Percentiles rank a stretch among this genome's conserved stretches.
Conservation (phyloP, 2,888 invertebrate species). For the Ochropleura leucogaster region DNA sequence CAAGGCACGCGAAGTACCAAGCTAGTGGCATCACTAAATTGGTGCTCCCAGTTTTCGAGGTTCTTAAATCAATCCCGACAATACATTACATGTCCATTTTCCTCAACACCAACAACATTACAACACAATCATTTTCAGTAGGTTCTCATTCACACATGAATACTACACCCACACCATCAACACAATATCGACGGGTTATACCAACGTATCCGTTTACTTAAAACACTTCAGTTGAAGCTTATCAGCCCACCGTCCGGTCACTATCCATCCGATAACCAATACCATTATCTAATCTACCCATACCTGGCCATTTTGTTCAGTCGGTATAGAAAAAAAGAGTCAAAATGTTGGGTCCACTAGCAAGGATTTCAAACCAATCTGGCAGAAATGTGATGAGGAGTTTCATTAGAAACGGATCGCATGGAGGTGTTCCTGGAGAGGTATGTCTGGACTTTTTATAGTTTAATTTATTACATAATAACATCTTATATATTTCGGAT, state of each 20-base stretch:
- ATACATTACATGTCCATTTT: slow-evolving; percentile 5
- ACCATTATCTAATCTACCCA: slow-evolving; percentile 80
- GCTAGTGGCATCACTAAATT: too few species aligned
- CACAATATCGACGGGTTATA: slow-evolving; percentile 56
- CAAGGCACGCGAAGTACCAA: too few species aligned
- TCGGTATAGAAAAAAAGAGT: slow-evolving; percentile 49
- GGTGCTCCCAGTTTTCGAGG: background rate
- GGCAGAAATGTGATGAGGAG: slow-evolving; percentile 83
- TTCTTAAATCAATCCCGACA: slow-evolving; percentile 10
- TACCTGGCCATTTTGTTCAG: slow-evolving; percentile 66
- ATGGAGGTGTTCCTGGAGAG: slow-evolving; percentile 85
- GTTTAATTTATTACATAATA: slow-evolving; percentile 76
- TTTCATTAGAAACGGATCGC: slow-evolving; percentile 82
- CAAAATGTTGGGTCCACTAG: slow-evolving; percentile 85
- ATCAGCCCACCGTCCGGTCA: slow-evolving; percentile 57
- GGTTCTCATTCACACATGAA: background rate
- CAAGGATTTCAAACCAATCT: slow-evolving; percentile 80
- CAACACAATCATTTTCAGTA: slow-evolving; percentile 41
- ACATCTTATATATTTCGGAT: background rate
- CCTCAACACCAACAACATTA: slow-evolving; percentile 17
- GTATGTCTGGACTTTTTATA: slow-evolving; percentile 69
- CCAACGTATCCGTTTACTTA: slow-evolving; percentile 19
- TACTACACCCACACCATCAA: slow-evolving; percentile 8
- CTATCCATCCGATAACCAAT: slow-evolving; percentile 73
- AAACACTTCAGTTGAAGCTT: slow-evolving; percentile 49